Percentiles rank a stretch among this genome's conserved stretches.
phyloP scores from a whole-genome alignment of 2,888 invertebrate species.

The Mayetiola destructor region DNA sequence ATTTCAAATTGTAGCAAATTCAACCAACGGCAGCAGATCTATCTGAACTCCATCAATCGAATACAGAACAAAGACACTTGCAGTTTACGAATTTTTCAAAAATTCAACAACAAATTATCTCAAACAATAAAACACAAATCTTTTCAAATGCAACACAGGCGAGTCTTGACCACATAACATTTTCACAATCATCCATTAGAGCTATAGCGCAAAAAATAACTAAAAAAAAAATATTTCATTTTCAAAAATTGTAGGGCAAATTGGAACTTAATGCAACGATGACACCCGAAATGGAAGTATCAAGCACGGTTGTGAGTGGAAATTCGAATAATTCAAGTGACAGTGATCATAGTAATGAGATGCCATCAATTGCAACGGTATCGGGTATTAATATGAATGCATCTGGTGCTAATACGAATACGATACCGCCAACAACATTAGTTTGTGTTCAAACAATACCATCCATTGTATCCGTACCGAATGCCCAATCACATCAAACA shows the following conservation, averaged over 20 bases:
- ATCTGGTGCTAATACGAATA: background rate
- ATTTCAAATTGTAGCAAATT: background rate
- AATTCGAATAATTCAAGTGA: conserved; percentile 15
- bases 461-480: conserved; percentile 29
- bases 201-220: background rate
- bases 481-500: conserved; percentile 21
- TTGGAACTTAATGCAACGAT: conserved; percentile 45
- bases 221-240: background rate
- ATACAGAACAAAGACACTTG: background rate
- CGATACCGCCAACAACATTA: background rate
- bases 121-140: background rate
- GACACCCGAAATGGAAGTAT: conserved; percentile 46
- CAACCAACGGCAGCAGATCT: conserved; percentile 3
- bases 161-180: too few species aligned
- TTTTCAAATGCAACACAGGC: background rate
- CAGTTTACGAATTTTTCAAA: conserved; percentile 3
- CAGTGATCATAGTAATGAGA: conserved; percentile 20
- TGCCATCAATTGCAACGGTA: conserved; percentile 40
- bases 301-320: conserved; percentile 36
- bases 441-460: conserved; percentile 25
- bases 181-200: background rate
- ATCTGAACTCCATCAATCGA: background rate
- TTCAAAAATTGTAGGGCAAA: conserved; percentile 31
- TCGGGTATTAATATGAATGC: conserved; percentile 20
- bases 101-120: background rate